Percentiles rank a stretch among this genome's conserved stretches.
Evolutionary conservation across 2,797 vertebrate genomes (phyloP).

Genomic region (Poecilia velifera): DNA sequence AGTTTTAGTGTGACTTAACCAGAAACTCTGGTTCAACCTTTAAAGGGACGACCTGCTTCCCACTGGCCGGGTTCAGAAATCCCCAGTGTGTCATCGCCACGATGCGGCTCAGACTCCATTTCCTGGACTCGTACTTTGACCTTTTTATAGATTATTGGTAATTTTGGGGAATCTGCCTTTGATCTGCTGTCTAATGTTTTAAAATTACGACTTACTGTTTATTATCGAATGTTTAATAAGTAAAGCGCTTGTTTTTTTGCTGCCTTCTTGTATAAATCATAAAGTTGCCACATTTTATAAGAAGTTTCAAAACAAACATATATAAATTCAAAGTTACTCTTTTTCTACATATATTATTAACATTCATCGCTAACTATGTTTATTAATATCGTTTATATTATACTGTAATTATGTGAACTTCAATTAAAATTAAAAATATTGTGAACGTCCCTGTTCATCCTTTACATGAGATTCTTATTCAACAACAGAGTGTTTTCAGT

Average conservation of each 20-base stretch:
- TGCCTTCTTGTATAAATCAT: background rate
- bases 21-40: background rate
- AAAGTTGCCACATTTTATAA: background rate
- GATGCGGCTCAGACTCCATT: constrained; percentile 4
- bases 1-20: constrained; percentile 31
- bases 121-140: constrained; percentile 14
- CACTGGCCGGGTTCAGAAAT: constrained; percentile 34
- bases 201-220: background rate
- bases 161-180: background rate
- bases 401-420: background rate
- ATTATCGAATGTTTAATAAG: background rate
- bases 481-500: background rate
- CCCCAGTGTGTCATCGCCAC: constrained; percentile 1
- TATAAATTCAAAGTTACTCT: background rate
- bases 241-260: background rate
- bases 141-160: background rate
- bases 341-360: background rate
- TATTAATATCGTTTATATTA: background rate
- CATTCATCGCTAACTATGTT: background rate
- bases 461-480: background rate
- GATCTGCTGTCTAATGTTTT: background rate
- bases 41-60: background rate
- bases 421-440: background rate
- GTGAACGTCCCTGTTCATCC: background rate
- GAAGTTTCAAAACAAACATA: background rate